Percentiles rank a stretch among this genome's conserved stretches.
These are phyloP conservation scores for Cephalopholis sonnerati DNA, from an alignment of 2,113 vertebrate species.

Conservation along the genomic window DNA sequence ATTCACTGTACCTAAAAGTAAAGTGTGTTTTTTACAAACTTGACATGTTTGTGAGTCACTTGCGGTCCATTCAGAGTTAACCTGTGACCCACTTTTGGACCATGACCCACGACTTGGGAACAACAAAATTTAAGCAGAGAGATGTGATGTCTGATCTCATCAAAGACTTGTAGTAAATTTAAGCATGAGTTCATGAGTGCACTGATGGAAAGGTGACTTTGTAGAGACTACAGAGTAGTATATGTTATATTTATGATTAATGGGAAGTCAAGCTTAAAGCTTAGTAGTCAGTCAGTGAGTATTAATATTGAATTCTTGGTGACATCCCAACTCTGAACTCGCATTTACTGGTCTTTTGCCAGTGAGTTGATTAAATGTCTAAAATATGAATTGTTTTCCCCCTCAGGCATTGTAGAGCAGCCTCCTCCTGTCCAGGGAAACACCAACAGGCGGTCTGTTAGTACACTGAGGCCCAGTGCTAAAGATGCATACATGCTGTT, in stretches of 20 bases:
- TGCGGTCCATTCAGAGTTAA: no score
- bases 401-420: conserved; percentile 88
- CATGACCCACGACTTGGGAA: no score
- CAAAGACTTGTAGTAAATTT: background rate
- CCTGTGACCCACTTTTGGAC: no score
- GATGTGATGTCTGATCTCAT: background rate
- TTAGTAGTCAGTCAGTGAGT: background rate
- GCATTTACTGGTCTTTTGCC: background rate
- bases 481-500: conserved; percentile 99
- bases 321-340: background rate
- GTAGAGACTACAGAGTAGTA: background rate
- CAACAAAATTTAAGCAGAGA: background rate
- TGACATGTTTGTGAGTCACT: no score
- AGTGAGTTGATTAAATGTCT: background rate
- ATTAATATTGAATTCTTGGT: background rate
- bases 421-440: conserved; percentile 91
- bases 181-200: background rate
- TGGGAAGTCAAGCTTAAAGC: background rate
- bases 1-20: no score
- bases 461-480: conserved; percentile 95
- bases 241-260: background rate
- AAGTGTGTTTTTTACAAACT: no score
- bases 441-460: conserved; percentile 95
- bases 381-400: background rate
- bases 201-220: background rate